These are phyloP conservation scores for Agrotis clavis DNA, from an alignment of 2,888 invertebrate genomes.

Conservation along the genomic window DNA sequence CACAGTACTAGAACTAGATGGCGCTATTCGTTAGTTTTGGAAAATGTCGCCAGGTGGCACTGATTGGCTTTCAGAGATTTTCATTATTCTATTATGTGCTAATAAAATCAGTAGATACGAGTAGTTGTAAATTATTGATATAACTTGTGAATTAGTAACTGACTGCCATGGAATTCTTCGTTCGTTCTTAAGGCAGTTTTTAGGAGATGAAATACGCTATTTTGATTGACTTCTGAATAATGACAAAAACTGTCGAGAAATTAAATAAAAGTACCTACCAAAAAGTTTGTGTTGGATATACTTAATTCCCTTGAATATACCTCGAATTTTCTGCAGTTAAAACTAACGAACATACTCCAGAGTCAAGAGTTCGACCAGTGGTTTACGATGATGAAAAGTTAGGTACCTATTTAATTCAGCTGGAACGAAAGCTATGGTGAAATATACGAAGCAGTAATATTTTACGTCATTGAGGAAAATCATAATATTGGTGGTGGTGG, in stretches of 20 bases:
- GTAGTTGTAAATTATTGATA: neutral
- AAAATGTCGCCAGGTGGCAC: constrained; percentile 45
- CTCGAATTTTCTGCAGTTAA: neutral
- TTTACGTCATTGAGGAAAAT: no score
- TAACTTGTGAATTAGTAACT: neutral
- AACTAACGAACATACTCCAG: neutral
- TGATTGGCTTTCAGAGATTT: neutral
- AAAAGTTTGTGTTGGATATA: neutral
- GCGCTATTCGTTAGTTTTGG: constrained; percentile 23
- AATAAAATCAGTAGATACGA: no score
- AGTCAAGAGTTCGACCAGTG: neutral
- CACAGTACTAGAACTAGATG: constrained; percentile 35
- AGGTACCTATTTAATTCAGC: neutral
- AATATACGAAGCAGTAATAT: no score
- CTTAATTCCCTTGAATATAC: no score
- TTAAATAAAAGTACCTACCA: neutral
- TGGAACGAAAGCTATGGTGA: no score
- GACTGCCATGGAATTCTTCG: neutral
- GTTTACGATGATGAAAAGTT: neutral
- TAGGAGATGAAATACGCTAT: neutral
- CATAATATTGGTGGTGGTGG: no score
- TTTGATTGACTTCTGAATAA: neutral
- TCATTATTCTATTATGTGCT: no score
- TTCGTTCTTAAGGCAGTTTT: neutral
- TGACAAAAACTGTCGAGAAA: neutral